Evolutionary conservation across 2,888 invertebrate genomes (phyloP), one percentile per base, ranked within the genome.

Genomic region (Leptopilina syphax): DNA sequence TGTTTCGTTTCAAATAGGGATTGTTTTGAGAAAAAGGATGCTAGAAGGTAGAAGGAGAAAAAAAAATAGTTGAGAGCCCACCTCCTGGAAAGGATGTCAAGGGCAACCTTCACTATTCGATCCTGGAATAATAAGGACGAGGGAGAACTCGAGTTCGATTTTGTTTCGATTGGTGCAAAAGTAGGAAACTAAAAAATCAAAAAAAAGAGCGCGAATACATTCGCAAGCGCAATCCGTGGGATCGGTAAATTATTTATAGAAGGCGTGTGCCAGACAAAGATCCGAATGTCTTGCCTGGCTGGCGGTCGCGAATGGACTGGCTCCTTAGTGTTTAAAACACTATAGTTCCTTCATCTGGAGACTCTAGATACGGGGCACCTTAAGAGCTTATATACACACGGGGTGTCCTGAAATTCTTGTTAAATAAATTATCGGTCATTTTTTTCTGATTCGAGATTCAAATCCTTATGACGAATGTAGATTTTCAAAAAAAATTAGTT

Each of bases 271-370:
- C 84, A 84, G 85, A 87, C 85, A 85, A 86, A 84, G 84, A 84
- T 85, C 86, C 86, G 87, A 86, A 84, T 86, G 88, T 88, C 88
- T 86, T 87, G 88, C 88, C 86, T 83, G 90, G 87, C 82, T 90
- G 89, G 86, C 89, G 88, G 89, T 86, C 90, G 89, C 90, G 89
- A 89, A 88, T 89, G 87, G 84, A 90, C 90, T 90, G 90, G 87
- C 86, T 88, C 81, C 85, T 83, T 82, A 79, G 82, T 84, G 82
- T 84, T 87, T 88, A 87, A 50, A 86, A 87, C 87, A 85, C 86
- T 86, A 83, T 84, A 87, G 84, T 82, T 84, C 83, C 85, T 84
- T 88, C 87, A 87, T 84, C 84, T 84, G 81, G 84, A 83, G 87
- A 87, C 86, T 87, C 85, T 86, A 87, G 86, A 78, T 80, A 70